Evolutionary conservation across 2,888 invertebrate genomes (phyloP).

Genomic region (Trissolcus brochymenae): DNA sequence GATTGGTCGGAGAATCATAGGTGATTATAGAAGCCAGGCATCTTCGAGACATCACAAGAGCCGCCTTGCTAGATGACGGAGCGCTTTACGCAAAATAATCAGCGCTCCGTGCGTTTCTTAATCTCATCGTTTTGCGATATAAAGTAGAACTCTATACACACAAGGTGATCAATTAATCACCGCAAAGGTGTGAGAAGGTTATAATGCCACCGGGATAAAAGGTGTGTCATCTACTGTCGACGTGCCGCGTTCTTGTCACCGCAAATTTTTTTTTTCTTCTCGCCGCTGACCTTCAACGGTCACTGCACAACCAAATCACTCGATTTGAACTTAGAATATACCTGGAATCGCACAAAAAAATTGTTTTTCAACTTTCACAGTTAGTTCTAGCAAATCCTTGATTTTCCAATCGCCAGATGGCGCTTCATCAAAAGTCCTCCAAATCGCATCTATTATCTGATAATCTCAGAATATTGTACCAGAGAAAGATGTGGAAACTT

Average conservation of each 20-base stretch:
- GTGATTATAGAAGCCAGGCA: conserved; percentile 68
- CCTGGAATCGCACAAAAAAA: no score
- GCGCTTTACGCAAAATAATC: conserved; percentile 72
- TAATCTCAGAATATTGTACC: no score
- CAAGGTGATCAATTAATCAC: conserved; percentile 56
- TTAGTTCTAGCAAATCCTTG: no score
- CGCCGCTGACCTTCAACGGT: conserved; percentile 49
- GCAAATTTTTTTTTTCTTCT: conserved; percentile 29
- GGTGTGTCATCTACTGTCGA: conserved; percentile 54
- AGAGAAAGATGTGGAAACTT: no score
- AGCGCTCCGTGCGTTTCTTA: conserved; percentile 63
- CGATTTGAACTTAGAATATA: no score
- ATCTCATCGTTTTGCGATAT: conserved; percentile 52
- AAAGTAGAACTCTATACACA: conserved; percentile 52
- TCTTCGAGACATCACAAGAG: conserved; percentile 65
- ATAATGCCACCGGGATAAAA: conserved; percentile 57
- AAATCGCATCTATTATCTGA: no score
- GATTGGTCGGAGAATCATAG: conserved; percentile 65
- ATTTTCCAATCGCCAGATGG: no score
- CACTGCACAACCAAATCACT: conserved; percentile 20
- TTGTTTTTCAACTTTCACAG: no score
- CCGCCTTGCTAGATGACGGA: conserved; percentile 72
- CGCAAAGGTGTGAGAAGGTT: conserved; percentile 38
- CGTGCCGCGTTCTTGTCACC: conserved; percentile 52
- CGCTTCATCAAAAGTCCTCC: no score